A percentile compares a stretch with the other conserved stretches of the same genome.
Conservation (phyloP, 1,140 invertebrate genomes). For the Neomicropteryx cornuta region DNA sequence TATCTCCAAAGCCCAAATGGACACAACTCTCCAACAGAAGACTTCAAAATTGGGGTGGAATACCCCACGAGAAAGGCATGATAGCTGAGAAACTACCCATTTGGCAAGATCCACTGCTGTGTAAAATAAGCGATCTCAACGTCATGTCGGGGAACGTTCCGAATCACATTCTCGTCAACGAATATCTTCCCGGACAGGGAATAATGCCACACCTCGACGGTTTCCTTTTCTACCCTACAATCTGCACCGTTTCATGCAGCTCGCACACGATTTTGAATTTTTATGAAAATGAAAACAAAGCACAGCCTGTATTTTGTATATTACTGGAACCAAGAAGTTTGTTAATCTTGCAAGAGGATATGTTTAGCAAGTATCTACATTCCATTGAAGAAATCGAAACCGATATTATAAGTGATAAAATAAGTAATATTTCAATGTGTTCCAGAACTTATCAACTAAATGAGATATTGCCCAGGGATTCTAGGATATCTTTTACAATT, state of each 20-base stretch:
- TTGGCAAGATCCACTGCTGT: constrained; percentile 68
- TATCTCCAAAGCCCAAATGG: constrained; percentile 90
- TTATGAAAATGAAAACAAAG: constrained; percentile 40
- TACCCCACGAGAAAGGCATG: constrained; percentile 90
- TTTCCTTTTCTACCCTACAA: constrained; percentile 82
- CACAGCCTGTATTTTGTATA: constrained; percentile 47
- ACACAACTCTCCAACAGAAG: constrained; percentile 81
- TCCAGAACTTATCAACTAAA: constrained; percentile 40
- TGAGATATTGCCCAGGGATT: constrained; percentile 48
- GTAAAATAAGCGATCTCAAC: constrained; percentile 59
- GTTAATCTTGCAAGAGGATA: constrained; percentile 69
- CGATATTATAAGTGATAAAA: constrained; percentile 56
- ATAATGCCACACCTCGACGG: constrained; percentile 95
- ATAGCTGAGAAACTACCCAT: constrained; percentile 78
- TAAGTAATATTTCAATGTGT: constrained; percentile 58
- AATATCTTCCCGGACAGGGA: constrained; percentile 87
- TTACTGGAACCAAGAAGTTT: constrained; percentile 82
- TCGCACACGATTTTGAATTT: constrained; percentile 86
- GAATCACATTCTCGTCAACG: constrained; percentile 95
- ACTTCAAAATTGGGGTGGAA: constrained; percentile 93
- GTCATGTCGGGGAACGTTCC: constrained; percentile 70
- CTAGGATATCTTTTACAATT: constrained; percentile 85
- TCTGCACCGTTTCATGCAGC: constrained; percentile 86
- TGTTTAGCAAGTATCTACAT: constrained; percentile 83
- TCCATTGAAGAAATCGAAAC: constrained; percentile 67